Evolutionary conservation across 2,888 invertebrate genomes (phyloP).

Genomic region (Cephus sareptanus): DNA sequence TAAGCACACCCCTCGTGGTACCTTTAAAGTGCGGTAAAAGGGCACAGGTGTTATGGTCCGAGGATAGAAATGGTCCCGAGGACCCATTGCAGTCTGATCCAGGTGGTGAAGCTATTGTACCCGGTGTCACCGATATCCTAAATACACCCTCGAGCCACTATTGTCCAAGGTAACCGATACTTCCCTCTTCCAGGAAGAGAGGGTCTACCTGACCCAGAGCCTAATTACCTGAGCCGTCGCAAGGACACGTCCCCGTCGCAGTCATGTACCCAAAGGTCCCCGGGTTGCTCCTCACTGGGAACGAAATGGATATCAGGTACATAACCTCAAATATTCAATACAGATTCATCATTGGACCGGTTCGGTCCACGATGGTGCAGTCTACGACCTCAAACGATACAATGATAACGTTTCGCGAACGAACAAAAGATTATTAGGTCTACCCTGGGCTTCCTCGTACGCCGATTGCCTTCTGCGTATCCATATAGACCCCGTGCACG

Average conservation of each 20-base stretch:
- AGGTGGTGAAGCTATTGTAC: constrained; percentile 47
- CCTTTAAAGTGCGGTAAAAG: constrained; percentile 8
- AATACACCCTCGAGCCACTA: constrained; percentile 44
- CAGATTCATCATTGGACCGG: neutral
- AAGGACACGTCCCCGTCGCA: neutral
- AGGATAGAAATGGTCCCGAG: constrained; percentile 21
- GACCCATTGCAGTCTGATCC: constrained; percentile 21
- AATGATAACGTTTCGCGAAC: neutral
- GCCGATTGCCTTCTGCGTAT: neutral
- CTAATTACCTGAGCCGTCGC: constrained; percentile 21
- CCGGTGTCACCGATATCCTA: constrained; percentile 54
- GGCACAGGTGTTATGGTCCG: constrained; percentile 9
- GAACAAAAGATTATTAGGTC: neutral
- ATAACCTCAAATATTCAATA: neutral
- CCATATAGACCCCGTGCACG: neutral
- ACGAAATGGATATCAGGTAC: neutral
- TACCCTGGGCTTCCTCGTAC: neutral
- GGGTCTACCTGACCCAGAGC: constrained; percentile 9
- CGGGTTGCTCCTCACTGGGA: neutral
- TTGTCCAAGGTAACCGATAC: constrained; percentile 51
- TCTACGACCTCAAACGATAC: neutral
- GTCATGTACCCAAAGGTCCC: neutral
- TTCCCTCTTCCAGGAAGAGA: constrained; percentile 19
- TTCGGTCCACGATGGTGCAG: neutral
- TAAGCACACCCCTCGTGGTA: neutral